A percentile compares a stretch with the other conserved stretches of the same genome.
Conservation (phyloP, 2,888 invertebrate species). For the Torymus auratus region DNA sequence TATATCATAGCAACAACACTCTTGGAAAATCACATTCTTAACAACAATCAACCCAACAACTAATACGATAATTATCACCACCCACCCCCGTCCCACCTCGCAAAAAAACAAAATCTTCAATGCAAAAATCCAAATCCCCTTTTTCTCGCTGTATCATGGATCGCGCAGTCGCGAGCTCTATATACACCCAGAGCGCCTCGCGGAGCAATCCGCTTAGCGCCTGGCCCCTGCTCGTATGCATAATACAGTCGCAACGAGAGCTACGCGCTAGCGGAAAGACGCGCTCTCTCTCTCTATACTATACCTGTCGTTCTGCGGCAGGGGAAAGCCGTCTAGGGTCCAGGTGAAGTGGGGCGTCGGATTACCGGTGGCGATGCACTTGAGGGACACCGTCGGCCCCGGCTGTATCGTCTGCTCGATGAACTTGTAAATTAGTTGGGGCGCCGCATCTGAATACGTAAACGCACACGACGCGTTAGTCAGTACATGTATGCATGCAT, state of each 20-base stretch:
- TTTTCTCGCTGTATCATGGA: too few species aligned
- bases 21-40: too few species aligned
- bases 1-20: too few species aligned
- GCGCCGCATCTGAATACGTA: constrained; percentile 85
- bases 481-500: too few species aligned
- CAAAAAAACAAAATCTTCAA: too few species aligned
- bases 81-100: too few species aligned
- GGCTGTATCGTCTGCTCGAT: constrained; percentile 94
- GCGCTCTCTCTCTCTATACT: too few species aligned
- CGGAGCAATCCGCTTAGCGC: constrained; percentile 7
- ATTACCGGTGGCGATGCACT: constrained; percentile 96
- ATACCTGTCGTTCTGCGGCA: constrained; percentile 85
- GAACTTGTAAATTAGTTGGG: constrained; percentile 93
- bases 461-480: not conserved
- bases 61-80: too few species aligned
- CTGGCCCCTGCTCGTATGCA: not conserved
- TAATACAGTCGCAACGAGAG: not conserved
- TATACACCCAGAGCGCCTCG: too few species aligned
- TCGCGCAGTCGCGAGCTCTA: too few species aligned
- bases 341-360: constrained; percentile 95
- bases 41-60: too few species aligned
- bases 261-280: not conserved
- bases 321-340: constrained; percentile 92
- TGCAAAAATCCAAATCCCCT: too few species aligned
- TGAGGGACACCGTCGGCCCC: constrained; percentile 92